These are phyloP conservation scores for human (Homo sapiens) DNA, from an alignment of 2,113 vertebrate genomes.

Conservation along the genomic window DNA sequence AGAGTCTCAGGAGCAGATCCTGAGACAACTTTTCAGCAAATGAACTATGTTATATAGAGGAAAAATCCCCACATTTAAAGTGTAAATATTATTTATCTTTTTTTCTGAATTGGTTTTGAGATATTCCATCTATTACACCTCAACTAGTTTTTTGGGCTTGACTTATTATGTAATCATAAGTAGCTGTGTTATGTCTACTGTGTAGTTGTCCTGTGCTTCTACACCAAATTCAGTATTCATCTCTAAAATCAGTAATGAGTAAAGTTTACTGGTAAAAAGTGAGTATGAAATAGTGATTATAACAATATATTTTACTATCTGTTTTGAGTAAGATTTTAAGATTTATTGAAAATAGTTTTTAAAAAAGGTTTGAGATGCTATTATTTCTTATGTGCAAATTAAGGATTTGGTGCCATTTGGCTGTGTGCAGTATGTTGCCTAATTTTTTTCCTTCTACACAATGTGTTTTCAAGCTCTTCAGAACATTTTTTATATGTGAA, in stretches of 20 bases:
- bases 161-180: background rate
- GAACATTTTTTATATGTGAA: background rate
- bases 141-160: background rate
- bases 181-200: background rate
- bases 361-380: background rate
- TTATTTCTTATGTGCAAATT: background rate
- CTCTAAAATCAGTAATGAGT: background rate
- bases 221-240: background rate
- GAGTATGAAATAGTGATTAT: background rate
- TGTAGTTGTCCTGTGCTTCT: background rate
- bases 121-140: background rate
- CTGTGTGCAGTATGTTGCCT: background rate
- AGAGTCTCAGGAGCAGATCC: background rate
- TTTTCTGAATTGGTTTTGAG: background rate
- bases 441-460: background rate
- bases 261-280: background rate
- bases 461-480: background rate
- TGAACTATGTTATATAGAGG: fast-evolving
- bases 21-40: background rate
- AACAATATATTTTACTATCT: background rate
- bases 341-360: background rate
- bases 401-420: background rate
- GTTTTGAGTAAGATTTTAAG: background rate
- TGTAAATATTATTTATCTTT: background rate
- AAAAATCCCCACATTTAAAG: background rate